Base-by-base conservation (phyloP, 2,888 invertebrate genomes). In the Phyto melanocephala region DNA sequence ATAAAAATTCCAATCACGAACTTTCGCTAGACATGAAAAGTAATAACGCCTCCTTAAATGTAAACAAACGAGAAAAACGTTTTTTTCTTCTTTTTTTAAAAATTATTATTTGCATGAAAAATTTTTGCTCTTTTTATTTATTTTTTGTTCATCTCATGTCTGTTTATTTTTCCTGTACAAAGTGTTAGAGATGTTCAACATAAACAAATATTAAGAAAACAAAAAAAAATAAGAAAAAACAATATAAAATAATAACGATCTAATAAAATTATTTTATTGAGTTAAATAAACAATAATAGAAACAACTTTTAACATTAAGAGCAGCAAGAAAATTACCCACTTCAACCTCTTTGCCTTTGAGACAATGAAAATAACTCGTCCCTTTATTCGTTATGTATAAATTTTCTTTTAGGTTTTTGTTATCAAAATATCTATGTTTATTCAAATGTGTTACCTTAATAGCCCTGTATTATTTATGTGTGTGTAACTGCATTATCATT, bases 231-330 rank as follows among this genome's bases (percentile, higher is more conserved):
- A 50, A 67, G 13, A 40, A 22, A 47, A 24, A 60, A 60, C 28
- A 40, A 62, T n/a, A 58, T 42, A 58, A 65, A 58, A 78, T 60
- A 62, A 60, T 67, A 79, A 62, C 28, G 60, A 52, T 68, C 52
- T 60, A 77, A 77, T 77, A 68, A 77, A 77, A 76, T 76, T 50
- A 76, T 68, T 76, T 76, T 47, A 76, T 76, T 76, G 60, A 76
- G 58, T 68, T 68, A 50, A 68, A 74, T 52, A 63, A 74, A 52
- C 68, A 52, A 77, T 42, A 52, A 62, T 42, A 42, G 33, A 35
- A 68, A 52, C 62, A 54, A 42, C 28, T 35, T 11, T 2, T 10
- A 33, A 6, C 42, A 54, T 11, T 1, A 54, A n/a, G 42, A 24
- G 15, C 20, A 47, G 20, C 10, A 20, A 7, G 10, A 47, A 37